A percentile compares a stretch with the other conserved stretches of the same genome.
Evolutionary conservation across 2,888 invertebrate species (phyloP).

Genomic region (Caenorhabditis doughertyi): DNA sequence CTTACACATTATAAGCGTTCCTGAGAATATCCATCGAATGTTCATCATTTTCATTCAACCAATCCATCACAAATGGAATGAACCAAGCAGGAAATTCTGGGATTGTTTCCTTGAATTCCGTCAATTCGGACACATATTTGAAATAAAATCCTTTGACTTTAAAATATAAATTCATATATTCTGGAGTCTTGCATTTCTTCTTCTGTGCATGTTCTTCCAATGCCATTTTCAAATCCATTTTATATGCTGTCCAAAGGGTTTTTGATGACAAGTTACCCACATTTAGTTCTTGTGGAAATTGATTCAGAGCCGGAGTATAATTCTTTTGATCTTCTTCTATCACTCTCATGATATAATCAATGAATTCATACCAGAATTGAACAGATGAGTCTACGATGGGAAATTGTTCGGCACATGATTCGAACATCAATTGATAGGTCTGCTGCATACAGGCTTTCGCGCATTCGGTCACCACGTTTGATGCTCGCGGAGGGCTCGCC

Average conservation of each 20-base stretch:
- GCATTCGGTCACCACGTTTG: conserved; percentile 99
- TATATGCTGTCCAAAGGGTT: conserved; percentile 97
- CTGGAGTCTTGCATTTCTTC: conserved; percentile 96
- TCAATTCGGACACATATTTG: conserved; percentile 97
- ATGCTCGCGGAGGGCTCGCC: conserved; percentile 97
- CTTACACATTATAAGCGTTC: conserved; percentile 93
- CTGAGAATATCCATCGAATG: conserved; percentile 98
- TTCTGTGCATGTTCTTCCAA: conserved; percentile 97
- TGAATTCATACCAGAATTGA: conserved; percentile 79
- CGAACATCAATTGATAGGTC: conserved; percentile 99
- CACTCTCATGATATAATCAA: conserved; percentile 85
- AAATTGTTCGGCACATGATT: conserved; percentile 93
- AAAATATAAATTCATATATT: conserved; percentile 99
- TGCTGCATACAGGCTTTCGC: conserved; percentile 98
- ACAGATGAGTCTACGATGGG: conserved; percentile 77
- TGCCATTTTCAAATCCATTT: conserved; percentile 94
- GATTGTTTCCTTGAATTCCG: conserved; percentile 95
- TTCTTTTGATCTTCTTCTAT: conserved; percentile 99
- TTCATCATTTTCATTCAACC: conserved; percentile 99
- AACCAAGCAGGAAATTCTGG: conserved; percentile 99
- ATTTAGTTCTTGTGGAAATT: conserved; percentile 90
- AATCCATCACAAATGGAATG: conserved; percentile 99
- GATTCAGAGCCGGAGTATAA: conserved; percentile 97
- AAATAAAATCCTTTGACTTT: conserved; percentile 97
- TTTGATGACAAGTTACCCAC: conserved; percentile 98